Conservation (phyloP, 1,140 invertebrate species). For the Popillia japonica region DNA sequence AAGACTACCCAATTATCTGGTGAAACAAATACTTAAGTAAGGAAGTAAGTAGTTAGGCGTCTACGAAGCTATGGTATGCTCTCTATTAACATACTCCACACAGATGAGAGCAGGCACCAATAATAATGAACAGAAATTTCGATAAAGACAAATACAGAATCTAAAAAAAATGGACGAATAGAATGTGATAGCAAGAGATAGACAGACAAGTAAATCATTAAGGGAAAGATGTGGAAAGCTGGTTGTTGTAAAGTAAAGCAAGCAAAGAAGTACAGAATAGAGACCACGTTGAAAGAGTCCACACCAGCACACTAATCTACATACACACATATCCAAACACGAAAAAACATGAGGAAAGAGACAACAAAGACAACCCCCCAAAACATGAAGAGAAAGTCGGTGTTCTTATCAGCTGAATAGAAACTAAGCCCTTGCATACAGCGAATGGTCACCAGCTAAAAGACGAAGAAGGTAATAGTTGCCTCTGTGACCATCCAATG, state of each 20-base stretch:
- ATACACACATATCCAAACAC: not conserved
- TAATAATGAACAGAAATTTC: no score
- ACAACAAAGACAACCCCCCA: no score
- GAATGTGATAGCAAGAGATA: not conserved
- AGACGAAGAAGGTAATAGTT: no score
- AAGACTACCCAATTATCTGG: no score
- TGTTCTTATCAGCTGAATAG: no score
- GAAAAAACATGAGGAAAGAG: no score
- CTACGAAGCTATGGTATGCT: not conserved
- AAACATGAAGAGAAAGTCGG: no score
- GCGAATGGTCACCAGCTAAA: no score
- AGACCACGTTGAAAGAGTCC: slow-evolving; percentile 10
- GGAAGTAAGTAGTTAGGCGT: no score
- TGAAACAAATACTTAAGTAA: no score
- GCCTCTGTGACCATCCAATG: no score
- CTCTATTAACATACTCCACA: not conserved
- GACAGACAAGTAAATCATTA: not conserved
- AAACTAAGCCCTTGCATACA: no score
- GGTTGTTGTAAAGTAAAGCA: slow-evolving; percentile 3
- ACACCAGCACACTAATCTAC: not conserved
- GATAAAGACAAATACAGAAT: not conserved
- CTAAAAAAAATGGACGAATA: not conserved
- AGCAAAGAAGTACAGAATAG: not conserved
- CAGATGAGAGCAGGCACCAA: not conserved
- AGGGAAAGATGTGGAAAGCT: not conserved